Evolutionary conservation across 2,888 invertebrate species (phyloP), one percentile per base, ranked within the genome.

Genomic region (Ellobium chinense): DNA sequence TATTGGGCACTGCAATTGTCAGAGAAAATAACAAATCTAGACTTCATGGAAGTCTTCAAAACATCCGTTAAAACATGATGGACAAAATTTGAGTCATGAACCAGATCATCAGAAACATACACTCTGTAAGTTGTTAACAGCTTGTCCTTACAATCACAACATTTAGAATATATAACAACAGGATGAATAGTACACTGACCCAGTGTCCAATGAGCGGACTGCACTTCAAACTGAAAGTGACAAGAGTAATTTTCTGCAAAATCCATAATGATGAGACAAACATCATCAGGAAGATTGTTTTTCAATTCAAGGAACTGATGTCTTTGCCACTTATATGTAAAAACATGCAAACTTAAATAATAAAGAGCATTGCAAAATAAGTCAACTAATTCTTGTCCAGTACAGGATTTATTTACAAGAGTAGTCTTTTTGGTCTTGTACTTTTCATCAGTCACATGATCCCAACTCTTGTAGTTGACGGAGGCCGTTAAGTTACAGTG

Each of bases 1-100:
- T 62, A 74, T 36, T 74, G 73, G 12, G 39, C 70, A 54, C 54
- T 34, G 34, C 60, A 74, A 36, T 60, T 60, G 39, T 74, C 73
- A 62, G 73, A 74, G 27, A 74, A 60, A 7, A 74, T 37, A 1
- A 74, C 36, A 24, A 60, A 60, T 12, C 58, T 31, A 12, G 73
- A 29, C 24, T 1, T 27, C 31, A 18, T 24, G 7, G 46, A 27
- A n/a, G n/a, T 37, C 0, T 27, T 27, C 63, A 63, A 29, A 5
- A 63, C 63, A 9, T 63, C 31, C 27, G n/a, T 18, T 3, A 63
- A 29, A 9, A 63, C 27, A 5, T 29, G 29, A 63, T 18, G 31
- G 29, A 63, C 63, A 63, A 63, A 63, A 31, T 29, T 63, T 31
- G 63, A 63, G 12, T 63, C 63, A 63, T 63, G 63, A 5, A 18